Evolutionary conservation across 2,797 vertebrate species (phyloP).

Genomic region (Antrozous pallidus): DNA sequence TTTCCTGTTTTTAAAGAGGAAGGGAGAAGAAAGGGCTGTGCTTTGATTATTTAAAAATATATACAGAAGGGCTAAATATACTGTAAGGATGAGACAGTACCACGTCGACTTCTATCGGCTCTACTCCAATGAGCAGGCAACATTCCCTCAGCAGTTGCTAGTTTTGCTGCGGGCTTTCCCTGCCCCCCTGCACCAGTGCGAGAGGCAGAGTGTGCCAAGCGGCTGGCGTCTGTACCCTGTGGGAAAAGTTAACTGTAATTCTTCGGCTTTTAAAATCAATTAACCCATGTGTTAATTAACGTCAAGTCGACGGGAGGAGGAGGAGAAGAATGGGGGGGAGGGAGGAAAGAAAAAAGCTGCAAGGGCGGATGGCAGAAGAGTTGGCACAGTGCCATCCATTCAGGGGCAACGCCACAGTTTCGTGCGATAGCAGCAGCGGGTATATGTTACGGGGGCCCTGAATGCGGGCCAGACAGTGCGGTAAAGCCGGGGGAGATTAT

Average conservation of each 20-base stretch:
- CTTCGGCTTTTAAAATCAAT: constrained; percentile 96
- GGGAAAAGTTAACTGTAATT: constrained; percentile 88
- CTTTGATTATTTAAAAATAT: constrained; percentile 84
- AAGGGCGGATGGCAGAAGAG: constrained; percentile 97
- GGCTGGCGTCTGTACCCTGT: constrained; percentile 83
- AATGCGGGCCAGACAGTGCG: constrained; percentile 85
- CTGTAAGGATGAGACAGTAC: constrained; percentile 77
- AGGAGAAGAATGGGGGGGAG: constrained; percentile 90
- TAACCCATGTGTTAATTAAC: constrained; percentile 98
- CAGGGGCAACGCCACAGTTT: constrained; percentile 96
- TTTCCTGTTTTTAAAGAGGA: constrained; percentile 5
- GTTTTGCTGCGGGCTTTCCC: constrained; percentile 79
- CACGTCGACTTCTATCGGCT: constrained; percentile 81
- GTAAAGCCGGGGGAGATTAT: constrained; percentile 84
- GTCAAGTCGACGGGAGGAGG: constrained; percentile 93
- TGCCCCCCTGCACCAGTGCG: constrained; percentile 79
- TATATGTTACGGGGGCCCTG: constrained; percentile 88
- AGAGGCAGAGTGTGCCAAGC: constrained; percentile 85
- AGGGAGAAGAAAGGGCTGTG: constrained; percentile 67
- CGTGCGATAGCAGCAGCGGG: constrained; percentile 89
- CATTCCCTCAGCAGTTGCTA: constrained; percentile 74
- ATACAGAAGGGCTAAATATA: constrained; percentile 77
- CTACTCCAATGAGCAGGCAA: constrained; percentile 83
- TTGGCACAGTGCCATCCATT: constrained; percentile 99
- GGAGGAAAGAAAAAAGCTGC: constrained; percentile 92